Evolutionary conservation across 2,797 vertebrate genomes (phyloP), one percentile per base, ranked within the genome.

Genomic region (Hybognathus amarus): DNA sequence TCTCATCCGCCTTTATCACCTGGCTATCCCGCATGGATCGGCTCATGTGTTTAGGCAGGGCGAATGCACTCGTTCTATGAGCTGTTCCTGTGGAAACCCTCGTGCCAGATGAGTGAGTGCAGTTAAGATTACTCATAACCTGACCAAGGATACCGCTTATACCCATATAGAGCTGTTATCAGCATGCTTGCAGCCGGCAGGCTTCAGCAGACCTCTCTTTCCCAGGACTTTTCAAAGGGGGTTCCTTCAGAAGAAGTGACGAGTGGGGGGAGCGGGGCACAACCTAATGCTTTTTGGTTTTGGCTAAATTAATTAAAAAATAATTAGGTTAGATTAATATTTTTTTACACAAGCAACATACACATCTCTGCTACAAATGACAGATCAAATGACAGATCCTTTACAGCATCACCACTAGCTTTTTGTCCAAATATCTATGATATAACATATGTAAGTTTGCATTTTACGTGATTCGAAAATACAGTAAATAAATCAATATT

Each of bases 21-120:
- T 74, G n/a, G 38, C 40, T 56, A 78, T 79, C 67, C 86, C 69
- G 79, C 83, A 88, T 77, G 80, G 86, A 92, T 93, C 90, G 89
- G 84, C 79, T 87, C 90, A 87, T 90, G 85, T 70, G 61, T 83
- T 88, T 87, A 63, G 40, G 68, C 15, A 70, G 42, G 17, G 30
- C 30, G 13, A 36, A 79, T 80, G 81, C 81, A 90, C 80, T 87
- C 63, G 88, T 90, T 89, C 90, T 91, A 88, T 74, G 66, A 85
- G 70, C 81, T 86, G 59, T 71, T 59, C 42, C 61, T 75, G 63
- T 68, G 50, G 63, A 77, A 59, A 68, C n/a, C 73, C 24, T 13
- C 27, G 10, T 33, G 68, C 36, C 81, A 74, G 36, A 68, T 76
- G 85, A 78, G 67, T 12, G 78, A 79, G 50, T 63, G 54, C 45